phyloP scores from a whole-genome alignment of 2,113 vertebrate species.

The Heterocephalus glaber region DNA sequence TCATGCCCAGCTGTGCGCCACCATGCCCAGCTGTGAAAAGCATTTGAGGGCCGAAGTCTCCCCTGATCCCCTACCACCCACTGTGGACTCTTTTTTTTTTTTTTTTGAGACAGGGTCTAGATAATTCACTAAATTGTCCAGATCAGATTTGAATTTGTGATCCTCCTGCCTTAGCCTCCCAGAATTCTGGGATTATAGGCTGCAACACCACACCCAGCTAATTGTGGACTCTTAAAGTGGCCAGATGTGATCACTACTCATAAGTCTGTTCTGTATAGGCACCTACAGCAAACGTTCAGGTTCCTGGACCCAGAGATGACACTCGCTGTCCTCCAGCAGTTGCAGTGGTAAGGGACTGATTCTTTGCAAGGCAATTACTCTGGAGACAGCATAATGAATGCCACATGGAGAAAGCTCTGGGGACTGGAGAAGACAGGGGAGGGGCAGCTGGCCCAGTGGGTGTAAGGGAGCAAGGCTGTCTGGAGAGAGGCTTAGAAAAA shows the following conservation, averaged over 20 bases:
- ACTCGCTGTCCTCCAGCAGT: background rate
- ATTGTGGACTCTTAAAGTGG: background rate
- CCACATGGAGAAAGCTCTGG: background rate
- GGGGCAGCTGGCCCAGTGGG: background rate
- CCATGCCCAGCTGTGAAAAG: background rate
- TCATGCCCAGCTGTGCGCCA: background rate
- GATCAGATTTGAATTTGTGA: background rate
- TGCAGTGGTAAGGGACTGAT: background rate
- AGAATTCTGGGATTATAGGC: background rate
- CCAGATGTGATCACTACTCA: background rate
- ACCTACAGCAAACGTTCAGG: background rate
- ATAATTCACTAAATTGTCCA: background rate
- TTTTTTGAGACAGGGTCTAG: background rate
- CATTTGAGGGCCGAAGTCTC: background rate
- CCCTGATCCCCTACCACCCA: too few relatives aligned
- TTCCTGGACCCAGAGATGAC: background rate
- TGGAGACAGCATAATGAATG: background rate
- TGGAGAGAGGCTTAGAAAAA: background rate
- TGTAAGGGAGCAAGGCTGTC: background rate
- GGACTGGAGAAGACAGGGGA: background rate
- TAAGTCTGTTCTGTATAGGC: too few relatives aligned
- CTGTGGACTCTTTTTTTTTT: background rate
- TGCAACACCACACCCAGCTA: background rate
- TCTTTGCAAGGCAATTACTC: background rate
- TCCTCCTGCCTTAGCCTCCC: background rate